Base-by-base conservation (phyloP, 2,888 invertebrate species). In the Stenurella melanura region DNA sequence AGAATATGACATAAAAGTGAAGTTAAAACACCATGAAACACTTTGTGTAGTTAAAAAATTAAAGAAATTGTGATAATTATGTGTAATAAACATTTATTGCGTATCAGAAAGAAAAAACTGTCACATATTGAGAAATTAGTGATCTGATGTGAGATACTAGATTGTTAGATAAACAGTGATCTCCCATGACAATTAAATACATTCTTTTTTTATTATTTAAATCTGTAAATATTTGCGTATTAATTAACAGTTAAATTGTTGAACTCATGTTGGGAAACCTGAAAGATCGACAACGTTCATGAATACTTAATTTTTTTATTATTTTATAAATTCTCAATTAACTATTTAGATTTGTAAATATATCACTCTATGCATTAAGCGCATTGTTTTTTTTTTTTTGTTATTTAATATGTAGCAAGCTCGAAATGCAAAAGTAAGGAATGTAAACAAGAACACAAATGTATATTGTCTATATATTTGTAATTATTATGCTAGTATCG, bases 391-490 rank as follows among this genome's bases (percentile, higher is more conserved):
- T 84, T 82, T n/a, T n/a, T 83, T 84, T 87, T 88, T 87, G 87
- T 88, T 88, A 87, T 87, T 87, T 87, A 87, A 87, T 87, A 86
- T 87, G 81, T 87, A 82, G 83, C 81, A 81, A 79, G 81, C 82
- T 81, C 78, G 78, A 79, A 81, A 85, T 81, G 80, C 80, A 80
- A 78, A 85, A 82, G 75, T 73, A 81, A 80, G 81, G 79, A 57
- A 75, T 79, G 76, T 82, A 80, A 77, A 77, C 80, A 81, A 74
- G 80, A 82, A 85, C 81, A 85, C 84, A 87, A 87, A 86, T 87
- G 87, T 87, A 87, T 85, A 86, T 85, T 86, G 81, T 83, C 83
- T 86, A 85, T 87, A 87, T 87, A 87, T 87, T 87, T 88, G 88
- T 88, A 88, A 87, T 85, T 87, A 83, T 84, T 85, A 83, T 83